Base-by-base conservation (phyloP, 2,797 vertebrate genomes). In the Malurus leucopterus region DNA sequence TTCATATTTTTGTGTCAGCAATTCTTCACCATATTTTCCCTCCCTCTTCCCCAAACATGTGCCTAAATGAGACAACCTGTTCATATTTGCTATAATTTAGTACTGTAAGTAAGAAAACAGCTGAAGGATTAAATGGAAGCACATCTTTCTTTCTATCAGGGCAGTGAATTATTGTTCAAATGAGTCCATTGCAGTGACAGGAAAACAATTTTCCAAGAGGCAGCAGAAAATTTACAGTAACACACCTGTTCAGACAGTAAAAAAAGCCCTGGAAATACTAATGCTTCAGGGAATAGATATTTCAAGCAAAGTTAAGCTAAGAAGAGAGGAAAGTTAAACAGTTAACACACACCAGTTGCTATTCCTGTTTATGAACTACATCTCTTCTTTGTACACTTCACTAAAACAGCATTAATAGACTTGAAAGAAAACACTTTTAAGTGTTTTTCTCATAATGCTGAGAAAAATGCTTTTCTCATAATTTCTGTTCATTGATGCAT, bases 1-100 rank as follows among this genome's bases (percentile, higher is more conserved):
- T 27, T n/a, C n/a, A 30, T 15, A 41, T 27, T 79, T 77, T 24
- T 63, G 14, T 55, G 34, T 16, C 46, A 71, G 41, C 10, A 41
- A 36, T 23, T 58, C 50, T 34, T 69, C 59, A 17, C 44, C 38
- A 13, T 30, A 18, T 84, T 62, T 63, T 9, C 55, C n/a, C 19
- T 40, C 34, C 22, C 38, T 46, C 14, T 38, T 8, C 11, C 15
- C 8, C 2, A 72, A 64, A 59, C 0, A 2, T 1, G 5, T 30
- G 23, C 29, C 54, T 57, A 34, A 53, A 51, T 20, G 13, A 41
- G 46, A 63, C 4, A 3, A 15, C 6, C 21, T 32, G 54, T 50
- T 61, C 32, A 11, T 26, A 22, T 59, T 47, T 62, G 14, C n/a
- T 70, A 12, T 8, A 30, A 41, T 59, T 86, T 78, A 71, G 9